Evolutionary conservation across 2,113 vertebrate species (phyloP).

Genomic region (Pomatostomus ruficeps): DNA sequence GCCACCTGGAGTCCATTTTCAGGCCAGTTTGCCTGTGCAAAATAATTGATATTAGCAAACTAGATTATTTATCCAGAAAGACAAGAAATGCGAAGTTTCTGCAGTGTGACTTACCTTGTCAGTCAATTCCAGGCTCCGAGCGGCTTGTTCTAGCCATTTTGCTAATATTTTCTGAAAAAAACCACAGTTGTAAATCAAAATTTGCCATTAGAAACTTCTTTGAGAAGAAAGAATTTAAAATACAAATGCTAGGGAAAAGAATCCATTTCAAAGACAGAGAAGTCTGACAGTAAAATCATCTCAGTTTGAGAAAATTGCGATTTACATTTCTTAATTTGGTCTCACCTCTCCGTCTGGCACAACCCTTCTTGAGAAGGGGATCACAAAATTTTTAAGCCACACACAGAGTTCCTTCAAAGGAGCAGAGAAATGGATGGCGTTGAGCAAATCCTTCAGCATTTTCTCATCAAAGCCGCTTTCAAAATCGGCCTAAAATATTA

Average conservation of each 20-base stretch:
- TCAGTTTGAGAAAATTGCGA: neutral
- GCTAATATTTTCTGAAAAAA: slow-evolving; percentile 82
- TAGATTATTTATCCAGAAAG: neutral
- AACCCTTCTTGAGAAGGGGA: slow-evolving; percentile 83
- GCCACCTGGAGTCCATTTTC: slow-evolving; percentile 91
- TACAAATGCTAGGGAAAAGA: neutral
- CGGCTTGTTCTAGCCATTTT: slow-evolving; percentile 88
- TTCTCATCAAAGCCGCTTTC: slow-evolving; percentile 76
- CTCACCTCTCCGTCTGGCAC: slow-evolving; percentile 86
- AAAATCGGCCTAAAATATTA: slow-evolving; percentile 81
- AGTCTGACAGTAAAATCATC: neutral
- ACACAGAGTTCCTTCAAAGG: slow-evolving; percentile 78
- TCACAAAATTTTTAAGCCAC: slow-evolving; percentile 87
- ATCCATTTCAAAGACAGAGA: neutral
- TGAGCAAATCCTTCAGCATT: slow-evolving; percentile 80
- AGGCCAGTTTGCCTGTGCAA: slow-evolving; percentile 86
- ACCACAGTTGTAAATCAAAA: neutral
- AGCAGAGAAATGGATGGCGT: slow-evolving; percentile 75
- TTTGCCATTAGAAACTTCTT: neutral
- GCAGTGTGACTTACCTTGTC: slow-evolving; percentile 81
- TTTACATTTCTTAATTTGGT: neutral
- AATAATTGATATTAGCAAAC: neutral
- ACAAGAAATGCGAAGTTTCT: neutral
- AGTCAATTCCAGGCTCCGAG: slow-evolving; percentile 89
- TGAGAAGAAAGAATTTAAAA: neutral